Conservation (phyloP, 2,797 vertebrate genomes). For the Leucoraja ocellata region DNA sequence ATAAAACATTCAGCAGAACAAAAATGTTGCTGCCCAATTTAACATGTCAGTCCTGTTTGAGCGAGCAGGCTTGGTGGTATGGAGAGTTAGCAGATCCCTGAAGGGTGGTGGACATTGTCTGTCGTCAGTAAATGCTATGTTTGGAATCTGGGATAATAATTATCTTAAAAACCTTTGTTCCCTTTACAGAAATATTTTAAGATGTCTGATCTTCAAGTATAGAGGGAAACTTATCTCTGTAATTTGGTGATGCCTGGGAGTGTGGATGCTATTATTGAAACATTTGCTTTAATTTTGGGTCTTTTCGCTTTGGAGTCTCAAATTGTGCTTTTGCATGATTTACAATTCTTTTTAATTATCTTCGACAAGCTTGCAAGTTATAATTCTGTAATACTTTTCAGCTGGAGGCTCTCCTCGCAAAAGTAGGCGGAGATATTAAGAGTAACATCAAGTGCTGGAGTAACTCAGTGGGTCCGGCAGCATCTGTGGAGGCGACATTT, state of each 20-base stretch:
- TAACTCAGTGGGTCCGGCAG: neutral
- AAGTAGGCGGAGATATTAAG: neutral
- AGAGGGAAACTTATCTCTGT: neutral
- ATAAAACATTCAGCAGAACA: too few relatives aligned
- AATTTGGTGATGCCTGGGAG: neutral
- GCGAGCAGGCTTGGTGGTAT: too few relatives aligned
- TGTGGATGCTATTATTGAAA: neutral
- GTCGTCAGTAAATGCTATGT: neutral
- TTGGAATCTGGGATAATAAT: too few relatives aligned
- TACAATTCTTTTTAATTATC: neutral
- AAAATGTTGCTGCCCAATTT: too few relatives aligned
- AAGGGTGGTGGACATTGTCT: neutral
- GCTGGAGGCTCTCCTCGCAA: neutral
- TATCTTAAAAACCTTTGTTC: neutral
- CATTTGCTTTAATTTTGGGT: neutral
- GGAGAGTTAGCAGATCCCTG: neutral
- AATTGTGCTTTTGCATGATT: neutral
- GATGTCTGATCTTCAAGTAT: too few relatives aligned
- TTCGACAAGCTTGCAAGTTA: neutral
- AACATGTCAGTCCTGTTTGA: too few relatives aligned
- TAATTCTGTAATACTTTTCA: neutral
- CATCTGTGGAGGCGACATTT: too few relatives aligned
- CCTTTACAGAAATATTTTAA: neutral
- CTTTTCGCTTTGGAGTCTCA: neutral
- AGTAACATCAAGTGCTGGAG: too few relatives aligned